Conservation (phyloP, 1,140 invertebrate genomes). For the Amyelois transitella region DNA sequence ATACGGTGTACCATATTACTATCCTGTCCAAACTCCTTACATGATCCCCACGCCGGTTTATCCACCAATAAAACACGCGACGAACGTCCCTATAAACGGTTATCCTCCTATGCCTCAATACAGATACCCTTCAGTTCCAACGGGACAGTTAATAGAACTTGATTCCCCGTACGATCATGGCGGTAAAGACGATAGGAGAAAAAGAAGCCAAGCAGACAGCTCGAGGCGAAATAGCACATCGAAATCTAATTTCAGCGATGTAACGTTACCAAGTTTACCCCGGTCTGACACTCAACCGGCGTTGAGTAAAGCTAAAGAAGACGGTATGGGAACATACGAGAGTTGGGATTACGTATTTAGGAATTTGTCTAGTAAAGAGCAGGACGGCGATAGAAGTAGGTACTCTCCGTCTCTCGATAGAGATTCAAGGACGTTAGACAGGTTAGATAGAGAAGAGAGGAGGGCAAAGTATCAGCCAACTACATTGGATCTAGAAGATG, state of each 20-base stretch:
- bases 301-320: slow-evolving; percentile 70
- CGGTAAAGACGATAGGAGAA: slow-evolving; percentile 42
- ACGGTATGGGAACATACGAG: slow-evolving; percentile 79
- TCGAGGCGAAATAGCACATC: slow-evolving; percentile 55
- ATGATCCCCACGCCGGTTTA: slow-evolving; percentile 65
- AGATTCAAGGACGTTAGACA: slow-evolving; percentile 63
- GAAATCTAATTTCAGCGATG: slow-evolving; percentile 54
- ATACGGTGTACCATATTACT: slow-evolving; percentile 60
- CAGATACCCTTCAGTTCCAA: slow-evolving; percentile 73
- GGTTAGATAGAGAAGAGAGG: slow-evolving; percentile 52
- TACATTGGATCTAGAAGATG: slow-evolving; percentile 73
- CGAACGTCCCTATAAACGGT: slow-evolving; percentile 61
- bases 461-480: slow-evolving; percentile 63
- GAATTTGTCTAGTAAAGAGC: slow-evolving; percentile 83
- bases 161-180: slow-evolving; percentile 75
- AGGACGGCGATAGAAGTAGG: slow-evolving; percentile 79
- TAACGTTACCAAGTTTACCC: slow-evolving; percentile 53
- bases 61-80: slow-evolving; percentile 61
- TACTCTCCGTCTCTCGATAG: slow-evolving; percentile 68
- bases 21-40: slow-evolving; percentile 62
- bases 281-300: slow-evolving; percentile 66
- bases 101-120: slow-evolving; percentile 50
- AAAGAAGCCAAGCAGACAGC: slow-evolving; percentile 32
- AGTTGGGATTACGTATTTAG: slow-evolving; percentile 87
- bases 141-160: slow-evolving; percentile 82